Conservation (phyloP, 1,140 invertebrate species). For the Tetranychus cinnabarinus region DNA sequence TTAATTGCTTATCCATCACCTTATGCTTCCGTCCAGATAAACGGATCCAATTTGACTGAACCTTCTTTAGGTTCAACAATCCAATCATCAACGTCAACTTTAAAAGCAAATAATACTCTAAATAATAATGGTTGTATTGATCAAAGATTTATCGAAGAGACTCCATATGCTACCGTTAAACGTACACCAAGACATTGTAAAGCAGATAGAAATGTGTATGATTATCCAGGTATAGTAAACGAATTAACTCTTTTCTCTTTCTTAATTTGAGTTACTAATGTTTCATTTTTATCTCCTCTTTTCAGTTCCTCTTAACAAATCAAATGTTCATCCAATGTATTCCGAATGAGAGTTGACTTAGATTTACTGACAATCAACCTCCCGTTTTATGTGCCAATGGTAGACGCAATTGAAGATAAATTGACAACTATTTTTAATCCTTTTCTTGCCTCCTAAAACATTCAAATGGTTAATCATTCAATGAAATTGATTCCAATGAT, state of each 20-base stretch:
- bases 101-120: background rate
- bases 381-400: background rate
- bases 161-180: background rate
- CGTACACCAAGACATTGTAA: background rate
- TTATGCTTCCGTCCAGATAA: background rate
- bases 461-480: no score
- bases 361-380: background rate
- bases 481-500: no score
- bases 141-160: background rate
- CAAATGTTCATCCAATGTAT: background rate
- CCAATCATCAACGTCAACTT: background rate
- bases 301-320: background rate
- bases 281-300: background rate
- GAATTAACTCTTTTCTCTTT: background rate
- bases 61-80: no score
- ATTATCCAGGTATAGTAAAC: background rate
- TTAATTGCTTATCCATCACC: background rate
- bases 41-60: background rate
- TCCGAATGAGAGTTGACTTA: background rate
- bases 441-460: no score
- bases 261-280: background rate
- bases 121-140: background rate
- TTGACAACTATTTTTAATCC: no score
- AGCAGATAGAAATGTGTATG: background rate
- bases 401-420: no score